Conservation (phyloP, 2,797 vertebrate genomes). For the Tadarida brasiliensis region DNA sequence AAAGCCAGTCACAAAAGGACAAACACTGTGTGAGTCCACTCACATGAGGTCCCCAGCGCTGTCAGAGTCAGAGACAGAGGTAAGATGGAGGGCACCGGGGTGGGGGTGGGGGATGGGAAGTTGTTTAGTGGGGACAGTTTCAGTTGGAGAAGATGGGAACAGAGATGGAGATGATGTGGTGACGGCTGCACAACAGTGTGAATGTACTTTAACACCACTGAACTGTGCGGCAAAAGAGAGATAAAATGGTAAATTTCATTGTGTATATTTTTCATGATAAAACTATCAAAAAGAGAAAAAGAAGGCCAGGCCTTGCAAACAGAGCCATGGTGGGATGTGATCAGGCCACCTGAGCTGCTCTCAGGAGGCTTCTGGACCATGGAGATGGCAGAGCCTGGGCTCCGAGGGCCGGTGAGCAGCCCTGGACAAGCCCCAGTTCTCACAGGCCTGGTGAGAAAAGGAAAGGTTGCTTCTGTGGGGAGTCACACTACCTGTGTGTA, state of each 20-base stretch:
- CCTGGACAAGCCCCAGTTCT: background rate
- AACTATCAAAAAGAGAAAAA: too few species aligned
- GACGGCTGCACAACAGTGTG: accelerated
- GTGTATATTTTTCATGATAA: too few species aligned
- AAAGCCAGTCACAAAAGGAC: background rate
- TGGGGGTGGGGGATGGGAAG: background rate
- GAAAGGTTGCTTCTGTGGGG: too few species aligned
- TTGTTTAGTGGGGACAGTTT: accelerated
- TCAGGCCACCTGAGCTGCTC: too few species aligned
- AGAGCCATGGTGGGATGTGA: too few species aligned
- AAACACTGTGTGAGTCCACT: accelerated
- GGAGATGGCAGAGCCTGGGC: too few species aligned
- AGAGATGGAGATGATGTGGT: background rate
- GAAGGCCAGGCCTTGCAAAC: too few species aligned
- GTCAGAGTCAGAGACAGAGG: background rate
- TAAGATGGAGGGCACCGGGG: too few species aligned
- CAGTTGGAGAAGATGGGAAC: background rate
- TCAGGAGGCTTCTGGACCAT: too few species aligned
- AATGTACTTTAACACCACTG: background rate
- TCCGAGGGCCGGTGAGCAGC: too few species aligned
- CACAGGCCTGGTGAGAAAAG: accelerated
- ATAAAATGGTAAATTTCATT: too few species aligned
- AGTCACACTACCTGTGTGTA: too few species aligned
- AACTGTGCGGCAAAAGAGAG: accelerated
- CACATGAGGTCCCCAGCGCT: accelerated